phyloP scores from a whole-genome alignment of 2,113 vertebrate species.

The Progne subis region DNA sequence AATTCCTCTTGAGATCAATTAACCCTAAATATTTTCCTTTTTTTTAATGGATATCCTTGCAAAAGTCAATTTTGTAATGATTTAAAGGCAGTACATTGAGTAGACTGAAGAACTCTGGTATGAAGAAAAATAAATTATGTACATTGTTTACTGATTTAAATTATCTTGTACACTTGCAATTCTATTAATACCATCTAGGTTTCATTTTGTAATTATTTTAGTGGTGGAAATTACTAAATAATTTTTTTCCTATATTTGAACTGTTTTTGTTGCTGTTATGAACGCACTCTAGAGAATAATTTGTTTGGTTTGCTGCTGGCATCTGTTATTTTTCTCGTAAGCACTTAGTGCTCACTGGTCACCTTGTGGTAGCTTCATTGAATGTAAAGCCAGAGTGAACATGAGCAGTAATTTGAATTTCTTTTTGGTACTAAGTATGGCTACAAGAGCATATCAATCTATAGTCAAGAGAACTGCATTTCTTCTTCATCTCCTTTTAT shows the following conservation, averaged over 20 bases:
- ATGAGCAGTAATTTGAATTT: neutral
- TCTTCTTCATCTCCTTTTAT: slow-evolving; percentile 44
- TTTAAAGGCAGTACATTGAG: neutral
- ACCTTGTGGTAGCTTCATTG: neutral
- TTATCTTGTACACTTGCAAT: neutral
- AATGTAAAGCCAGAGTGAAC: neutral
- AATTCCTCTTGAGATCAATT: neutral
- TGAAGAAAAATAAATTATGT: neutral
- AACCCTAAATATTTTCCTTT: neutral
- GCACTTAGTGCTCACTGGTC: neutral
- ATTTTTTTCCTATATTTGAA: neutral
- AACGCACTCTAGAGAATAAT: neutral
- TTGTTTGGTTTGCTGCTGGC: neutral
- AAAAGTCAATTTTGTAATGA: neutral
- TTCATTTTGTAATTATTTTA: neutral
- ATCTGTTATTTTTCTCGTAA: neutral
- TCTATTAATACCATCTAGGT: neutral
- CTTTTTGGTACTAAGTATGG: neutral
- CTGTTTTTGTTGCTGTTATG: neutral
- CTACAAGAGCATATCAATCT: slow-evolving; percentile 47
- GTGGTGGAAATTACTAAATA: neutral
- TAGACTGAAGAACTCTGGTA: neutral
- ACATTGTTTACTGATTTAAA: neutral
- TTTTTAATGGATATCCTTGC: neutral
- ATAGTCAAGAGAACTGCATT: neutral